These are phyloP conservation scores for Origma solitaria DNA, from an alignment of 2,113 vertebrate genomes.

Conservation along the genomic window DNA sequence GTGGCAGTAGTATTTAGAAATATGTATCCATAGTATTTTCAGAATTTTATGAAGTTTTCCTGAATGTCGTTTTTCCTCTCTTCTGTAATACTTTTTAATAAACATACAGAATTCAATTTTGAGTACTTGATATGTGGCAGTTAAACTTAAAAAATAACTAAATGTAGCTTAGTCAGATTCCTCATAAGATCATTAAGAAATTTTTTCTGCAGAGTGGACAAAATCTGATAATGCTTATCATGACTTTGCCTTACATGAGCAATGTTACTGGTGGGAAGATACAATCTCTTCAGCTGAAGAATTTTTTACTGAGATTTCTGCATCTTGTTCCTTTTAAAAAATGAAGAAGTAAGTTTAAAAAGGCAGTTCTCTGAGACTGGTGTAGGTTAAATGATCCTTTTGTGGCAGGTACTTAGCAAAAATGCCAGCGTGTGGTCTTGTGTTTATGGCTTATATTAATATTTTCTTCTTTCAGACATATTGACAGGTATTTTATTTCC, in stretches of 20 bases:
- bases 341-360: not conserved
- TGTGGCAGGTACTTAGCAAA: not conserved
- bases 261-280: not conserved
- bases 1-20: not conserved
- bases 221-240: not conserved
- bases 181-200: not conserved
- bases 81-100: not conserved
- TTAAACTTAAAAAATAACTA: not conserved
- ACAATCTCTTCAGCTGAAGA: not conserved
- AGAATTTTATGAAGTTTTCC: not conserved
- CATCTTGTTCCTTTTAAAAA: not conserved
- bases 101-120: not conserved
- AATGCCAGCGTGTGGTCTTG: not conserved
- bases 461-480: not conserved
- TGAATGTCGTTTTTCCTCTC: not conserved
- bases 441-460: not conserved
- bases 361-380: not conserved
- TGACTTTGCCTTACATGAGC: not conserved
- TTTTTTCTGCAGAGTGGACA: not conserved
- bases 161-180: not conserved
- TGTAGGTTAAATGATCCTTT: not conserved
- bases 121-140: not conserved
- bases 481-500: not conserved
- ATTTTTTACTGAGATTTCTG: not conserved
- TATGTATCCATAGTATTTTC: not conserved